Evolutionary conservation across 2,113 vertebrate species (phyloP).

Genomic region (Kryptolebias marmoratus): DNA sequence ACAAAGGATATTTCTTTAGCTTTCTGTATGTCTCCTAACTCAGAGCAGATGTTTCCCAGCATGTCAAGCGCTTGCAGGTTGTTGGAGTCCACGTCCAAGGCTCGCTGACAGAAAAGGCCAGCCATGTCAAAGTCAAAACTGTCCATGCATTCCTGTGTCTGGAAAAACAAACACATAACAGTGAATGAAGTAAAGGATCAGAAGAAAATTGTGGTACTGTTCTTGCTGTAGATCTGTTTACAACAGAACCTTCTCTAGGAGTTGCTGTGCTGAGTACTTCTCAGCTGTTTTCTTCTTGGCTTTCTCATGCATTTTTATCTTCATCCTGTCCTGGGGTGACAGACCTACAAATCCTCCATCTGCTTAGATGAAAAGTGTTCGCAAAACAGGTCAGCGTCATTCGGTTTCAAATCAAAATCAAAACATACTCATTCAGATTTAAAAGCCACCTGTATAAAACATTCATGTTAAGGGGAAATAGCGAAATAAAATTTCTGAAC

Average conservation of each 20-base stretch:
- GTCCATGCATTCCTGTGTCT: slow-evolving; percentile 84
- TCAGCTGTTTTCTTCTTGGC: slow-evolving; percentile 83
- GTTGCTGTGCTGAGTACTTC: slow-evolving; percentile 80
- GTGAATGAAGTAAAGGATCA: not conserved
- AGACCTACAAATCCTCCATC: slow-evolving; percentile 67
- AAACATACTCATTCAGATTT: not conserved
- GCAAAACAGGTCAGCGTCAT: not conserved
- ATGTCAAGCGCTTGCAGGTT: slow-evolving; percentile 82
- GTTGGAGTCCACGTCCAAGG: slow-evolving; percentile 80
- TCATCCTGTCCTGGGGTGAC: slow-evolving; percentile 81
- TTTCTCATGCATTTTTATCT: slow-evolving; percentile 81
- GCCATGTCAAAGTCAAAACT: slow-evolving; percentile 86
- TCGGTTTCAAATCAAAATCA: not conserved
- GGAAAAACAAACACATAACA: slow-evolving; percentile 23
- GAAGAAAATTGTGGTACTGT: not conserved
- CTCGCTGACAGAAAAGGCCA: slow-evolving; percentile 82
- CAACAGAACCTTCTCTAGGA: slow-evolving; percentile 80
- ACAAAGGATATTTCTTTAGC: slow-evolving; percentile 85
- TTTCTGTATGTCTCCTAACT: slow-evolving; percentile 81
- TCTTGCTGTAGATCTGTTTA: not conserved
- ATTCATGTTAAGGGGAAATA: not conserved
- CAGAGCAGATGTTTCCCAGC: slow-evolving; percentile 83
- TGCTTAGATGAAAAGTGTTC: not conserved
- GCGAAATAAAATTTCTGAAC: not conserved
- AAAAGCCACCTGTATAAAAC: not conserved